These are phyloP conservation scores for Odontomachus brunneus DNA, from an alignment of 1,140 invertebrate species.

Conservation along the genomic window DNA sequence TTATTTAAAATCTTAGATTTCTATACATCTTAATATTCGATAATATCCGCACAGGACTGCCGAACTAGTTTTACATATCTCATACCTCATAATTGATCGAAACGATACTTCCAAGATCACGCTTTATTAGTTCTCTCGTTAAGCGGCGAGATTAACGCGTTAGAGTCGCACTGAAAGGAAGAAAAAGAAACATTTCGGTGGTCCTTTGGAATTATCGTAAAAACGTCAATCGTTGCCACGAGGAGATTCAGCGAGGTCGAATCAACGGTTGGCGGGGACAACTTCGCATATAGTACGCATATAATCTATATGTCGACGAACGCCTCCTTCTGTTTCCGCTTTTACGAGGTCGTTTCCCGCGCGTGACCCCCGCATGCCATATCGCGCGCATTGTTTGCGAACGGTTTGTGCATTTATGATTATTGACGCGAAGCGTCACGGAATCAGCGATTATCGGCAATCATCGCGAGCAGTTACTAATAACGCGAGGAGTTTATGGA, in stretches of 20 bases:
- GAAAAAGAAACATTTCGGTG: not conserved
- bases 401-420: slow-evolving; percentile 76
- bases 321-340: slow-evolving; percentile 55
- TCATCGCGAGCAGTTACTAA: slow-evolving; percentile 35
- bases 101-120: not conserved
- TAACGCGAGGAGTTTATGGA: not conserved
- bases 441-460: slow-evolving; percentile 41
- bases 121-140: not conserved
- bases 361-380: slow-evolving; percentile 75
- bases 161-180: not conserved
- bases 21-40: no score
- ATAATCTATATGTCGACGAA: slow-evolving; percentile 30
- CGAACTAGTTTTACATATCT: no score
- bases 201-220: slow-evolving; percentile 29
- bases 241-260: slow-evolving; percentile 36
- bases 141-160: not conserved
- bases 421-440: slow-evolving; percentile 64
- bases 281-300: not conserved
- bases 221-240: slow-evolving; percentile 12
- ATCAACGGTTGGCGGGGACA: slow-evolving; percentile 30
- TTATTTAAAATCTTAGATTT: no score
- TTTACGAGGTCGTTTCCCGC: slow-evolving; percentile 58
- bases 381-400: slow-evolving; percentile 56
- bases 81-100: slow-evolving; percentile 3
- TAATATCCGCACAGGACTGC: no score